Evolutionary conservation across 2,888 invertebrate species (phyloP), one percentile per base, ranked within the genome.

Genomic region (Cheilosia pagana): DNA sequence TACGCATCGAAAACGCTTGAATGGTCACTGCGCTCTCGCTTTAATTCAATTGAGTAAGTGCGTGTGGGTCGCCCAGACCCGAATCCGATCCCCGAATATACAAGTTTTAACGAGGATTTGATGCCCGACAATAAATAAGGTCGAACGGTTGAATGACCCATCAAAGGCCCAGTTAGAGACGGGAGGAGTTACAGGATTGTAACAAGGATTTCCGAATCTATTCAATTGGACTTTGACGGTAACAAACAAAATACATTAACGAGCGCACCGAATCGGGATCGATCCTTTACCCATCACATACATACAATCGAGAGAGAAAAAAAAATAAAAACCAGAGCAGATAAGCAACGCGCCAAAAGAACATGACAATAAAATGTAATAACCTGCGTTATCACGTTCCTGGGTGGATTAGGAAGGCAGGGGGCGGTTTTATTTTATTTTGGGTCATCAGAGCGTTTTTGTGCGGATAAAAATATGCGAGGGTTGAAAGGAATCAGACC

Each of bases 301-400:
- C 19, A 60, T 48, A 65, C 68, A 63, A 65, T 70, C 50, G 45
- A 50, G 50, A 53, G n/a, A n/a, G n/a, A n/a, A n/a, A n/a, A n/a
- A 78, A 74, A 21, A 12, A 21, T 21, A 48, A 48, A 12, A 10
- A 6, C n/a, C 59, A 65, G 72, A 74, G 23, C 25, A 76, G 81
- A 85, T 81, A 85, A 85, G 71, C 79, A 81, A 50, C 52, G 75
- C 63, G 65, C 75, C 76, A 65, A 71, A 72, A 67, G 75, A 76
- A 81, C 85, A 85, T 57, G 85, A 85, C 81, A 85, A 85, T 85
- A 85, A 85, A 85, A 81, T 85, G 81, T 85, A 85, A 85, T 85
- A 85, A 85, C 85, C 81, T 55, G 75, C 85, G 70, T 85, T 85
- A 85, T 85, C 85, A 67, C 81, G 76, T 76, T 75, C 31, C 41